Conservation (phyloP, 2,113 vertebrate genomes). For the Nicator chloris region DNA sequence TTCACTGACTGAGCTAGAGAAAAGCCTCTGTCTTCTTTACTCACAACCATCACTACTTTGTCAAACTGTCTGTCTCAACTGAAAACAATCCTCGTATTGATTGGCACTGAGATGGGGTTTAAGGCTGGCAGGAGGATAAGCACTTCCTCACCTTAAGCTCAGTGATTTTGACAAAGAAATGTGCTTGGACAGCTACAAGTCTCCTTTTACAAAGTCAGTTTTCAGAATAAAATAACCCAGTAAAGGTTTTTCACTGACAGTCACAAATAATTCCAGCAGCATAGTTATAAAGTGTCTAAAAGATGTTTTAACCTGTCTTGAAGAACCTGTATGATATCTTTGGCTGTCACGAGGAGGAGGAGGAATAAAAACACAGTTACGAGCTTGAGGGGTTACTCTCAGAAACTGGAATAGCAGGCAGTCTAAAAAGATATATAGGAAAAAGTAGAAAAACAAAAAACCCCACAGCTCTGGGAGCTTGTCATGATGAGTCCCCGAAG, state of each 20-base stretch:
- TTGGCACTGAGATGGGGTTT: background rate
- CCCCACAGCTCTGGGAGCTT: background rate
- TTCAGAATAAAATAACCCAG: constrained; percentile 34
- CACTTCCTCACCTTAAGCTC: background rate
- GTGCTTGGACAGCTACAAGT: constrained; percentile 38
- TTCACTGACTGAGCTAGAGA: background rate
- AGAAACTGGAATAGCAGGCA: background rate
- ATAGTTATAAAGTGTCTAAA: background rate
- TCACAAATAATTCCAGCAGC: constrained; percentile 16
- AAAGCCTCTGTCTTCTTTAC: background rate
- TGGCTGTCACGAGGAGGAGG: background rate
- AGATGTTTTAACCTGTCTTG: constrained; percentile 18
- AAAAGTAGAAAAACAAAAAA: background rate
- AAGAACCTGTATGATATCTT: background rate
- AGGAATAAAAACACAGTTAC: background rate
- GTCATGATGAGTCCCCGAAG: rapidly evolving
- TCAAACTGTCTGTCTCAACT: background rate
- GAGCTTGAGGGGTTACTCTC: background rate
- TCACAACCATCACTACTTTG: background rate
- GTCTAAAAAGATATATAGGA: background rate
- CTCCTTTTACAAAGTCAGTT: background rate
- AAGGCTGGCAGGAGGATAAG: constrained; percentile 11
- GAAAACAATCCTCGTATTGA: background rate
- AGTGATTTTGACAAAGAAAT: constrained; percentile 17
- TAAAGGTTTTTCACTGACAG: constrained; percentile 31